phyloP scores from a whole-genome alignment of 2,888 invertebrate genomes.

The Drosophila maculinotata region DNA sequence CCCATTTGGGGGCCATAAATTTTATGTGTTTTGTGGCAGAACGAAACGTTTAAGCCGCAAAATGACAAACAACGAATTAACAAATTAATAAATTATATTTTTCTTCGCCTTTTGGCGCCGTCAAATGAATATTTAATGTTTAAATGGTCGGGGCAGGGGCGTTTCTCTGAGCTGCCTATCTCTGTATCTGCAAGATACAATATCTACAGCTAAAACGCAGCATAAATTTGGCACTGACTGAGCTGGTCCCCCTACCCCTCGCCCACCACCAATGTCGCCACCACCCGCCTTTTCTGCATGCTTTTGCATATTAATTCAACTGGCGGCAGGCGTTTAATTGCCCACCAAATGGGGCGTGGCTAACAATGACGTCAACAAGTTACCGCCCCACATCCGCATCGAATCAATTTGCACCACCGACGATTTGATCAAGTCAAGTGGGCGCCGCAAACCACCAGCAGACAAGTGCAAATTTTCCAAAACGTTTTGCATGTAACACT shows the following conservation, averaged over 20 bases:
- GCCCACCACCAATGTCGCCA: conserved; percentile 4
- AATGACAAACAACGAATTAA: conserved; percentile 81
- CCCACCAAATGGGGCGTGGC: conserved; percentile 76
- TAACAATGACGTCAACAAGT: conserved; percentile 73
- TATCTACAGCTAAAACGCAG: conserved; percentile 66
- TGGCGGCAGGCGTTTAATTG: conserved; percentile 67
- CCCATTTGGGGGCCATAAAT: conserved; percentile 65
- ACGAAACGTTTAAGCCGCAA: conserved; percentile 81
- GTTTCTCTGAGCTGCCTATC: conserved; percentile 19
- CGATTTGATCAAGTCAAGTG: conserved; percentile 55
- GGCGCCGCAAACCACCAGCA: conserved; percentile 32
- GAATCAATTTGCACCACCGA: conserved; percentile 64
- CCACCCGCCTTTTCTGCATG: conserved; percentile 41
- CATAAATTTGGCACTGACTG: conserved; percentile 72
- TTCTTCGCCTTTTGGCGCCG: conserved; percentile 57
- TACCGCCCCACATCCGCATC: conserved; percentile 67
- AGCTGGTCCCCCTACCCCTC: conserved; percentile 28
- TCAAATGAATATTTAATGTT: conserved; percentile 58
- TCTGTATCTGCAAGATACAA: conserved; percentile 49
- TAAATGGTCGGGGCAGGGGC: conserved; percentile 46
- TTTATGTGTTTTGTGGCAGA: conserved; percentile 75
- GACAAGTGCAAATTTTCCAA: conserved; percentile 33
- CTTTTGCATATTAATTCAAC: conserved; percentile 66
- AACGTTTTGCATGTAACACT: conserved; percentile 24
- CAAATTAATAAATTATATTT: conserved; percentile 81